Base-by-base conservation (phyloP, 2,113 vertebrate species). In the Cepphus grylle region DNA sequence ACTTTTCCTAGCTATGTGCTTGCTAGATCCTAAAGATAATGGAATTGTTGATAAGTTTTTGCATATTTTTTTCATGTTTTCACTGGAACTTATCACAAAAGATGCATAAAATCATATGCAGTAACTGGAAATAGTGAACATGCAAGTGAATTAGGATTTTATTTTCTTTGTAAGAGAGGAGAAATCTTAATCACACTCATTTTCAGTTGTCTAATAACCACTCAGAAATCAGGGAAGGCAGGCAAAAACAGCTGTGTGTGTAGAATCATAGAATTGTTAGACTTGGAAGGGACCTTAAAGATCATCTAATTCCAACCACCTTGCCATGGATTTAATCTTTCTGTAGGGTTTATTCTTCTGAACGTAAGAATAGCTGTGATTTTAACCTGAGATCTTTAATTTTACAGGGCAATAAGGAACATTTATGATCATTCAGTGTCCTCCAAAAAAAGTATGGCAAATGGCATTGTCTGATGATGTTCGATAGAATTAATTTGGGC, bases 161-260 rank as follows among this genome's bases (percentile, higher is more conserved):
- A 47, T 56, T 56, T 27, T 52, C 5, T 67, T 49, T n/a, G 22
- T 55, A 21, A 8, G 8, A 85, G 23, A 43, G 34, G 5, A 29
- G 7, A 83, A 77, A 42, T 30, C 40, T 77, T 83, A 52, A 22
- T n/a, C 6, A 43, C 1, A 32, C 38, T 88, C 49, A 55, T 45
- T 71, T 26, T 59, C 58, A 55, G 27, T 65, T 70, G 38, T 21
- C 55, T 45, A 71, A 15, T 74, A 91, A 66, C 63, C 25, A n/a
- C 26, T 83, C 32, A 79, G 59, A 47, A 53, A 62, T 21, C 1
- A 55, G 12, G 3, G 19, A 43, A 86, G 11, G 11, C 34, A 49
- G 18, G 38, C 7, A 47, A 50, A 78, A 83, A 0, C 10, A 67
- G 2, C 1, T 38, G 0, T 56, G 8, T 62, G 10, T 18, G 18